phyloP scores from a whole-genome alignment of 2,888 invertebrate genomes.

The Lithophane semibrunnea region DNA sequence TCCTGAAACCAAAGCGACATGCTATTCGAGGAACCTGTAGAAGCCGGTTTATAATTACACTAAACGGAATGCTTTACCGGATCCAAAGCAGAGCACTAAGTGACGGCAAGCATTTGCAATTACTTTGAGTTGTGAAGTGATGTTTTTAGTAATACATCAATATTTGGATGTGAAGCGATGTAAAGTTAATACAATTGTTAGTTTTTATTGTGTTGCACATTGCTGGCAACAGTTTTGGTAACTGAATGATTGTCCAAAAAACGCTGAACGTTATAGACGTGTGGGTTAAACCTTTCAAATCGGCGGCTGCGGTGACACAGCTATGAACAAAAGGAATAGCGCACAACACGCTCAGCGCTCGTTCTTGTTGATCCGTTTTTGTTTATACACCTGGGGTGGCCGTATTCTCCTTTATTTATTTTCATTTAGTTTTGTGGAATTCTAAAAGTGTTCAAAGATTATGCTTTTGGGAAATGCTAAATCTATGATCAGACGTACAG shows the following conservation, averaged over 20 bases:
- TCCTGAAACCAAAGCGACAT: slow-evolving; percentile 90
- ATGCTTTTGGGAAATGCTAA: background rate
- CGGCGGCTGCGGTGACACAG: slow-evolving; percentile 35
- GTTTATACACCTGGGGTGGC: slow-evolving; percentile 45
- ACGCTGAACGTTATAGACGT: slow-evolving; percentile 24
- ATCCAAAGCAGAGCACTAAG: slow-evolving; percentile 6
- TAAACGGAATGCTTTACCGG: slow-evolving; percentile 32
- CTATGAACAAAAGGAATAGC: slow-evolving; percentile 40
- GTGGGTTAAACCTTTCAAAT: slow-evolving; percentile 37
- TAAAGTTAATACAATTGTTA: background rate
- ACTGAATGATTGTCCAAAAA: slow-evolving; percentile 34
- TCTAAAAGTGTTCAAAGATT: background rate
- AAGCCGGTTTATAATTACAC: slow-evolving; percentile 32
- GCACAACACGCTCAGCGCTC: slow-evolving; percentile 24
- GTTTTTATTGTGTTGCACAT: slow-evolving; percentile 13
- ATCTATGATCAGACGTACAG: too few relatives aligned
- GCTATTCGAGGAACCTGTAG: slow-evolving; percentile 48
- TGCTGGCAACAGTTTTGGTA: slow-evolving; percentile 18
- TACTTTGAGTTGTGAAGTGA: slow-evolving; percentile 20
- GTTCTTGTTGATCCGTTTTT: slow-evolving; percentile 56
- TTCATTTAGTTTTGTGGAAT: slow-evolving; percentile 2
- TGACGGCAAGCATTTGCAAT: slow-evolving; percentile 15
- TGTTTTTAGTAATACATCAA: background rate
- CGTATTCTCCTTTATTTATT: background rate
- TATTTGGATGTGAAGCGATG: background rate